Evolutionary conservation across 2,113 vertebrate species (phyloP), one percentile per base, ranked within the genome.

Genomic region (Verasper variegatus): DNA sequence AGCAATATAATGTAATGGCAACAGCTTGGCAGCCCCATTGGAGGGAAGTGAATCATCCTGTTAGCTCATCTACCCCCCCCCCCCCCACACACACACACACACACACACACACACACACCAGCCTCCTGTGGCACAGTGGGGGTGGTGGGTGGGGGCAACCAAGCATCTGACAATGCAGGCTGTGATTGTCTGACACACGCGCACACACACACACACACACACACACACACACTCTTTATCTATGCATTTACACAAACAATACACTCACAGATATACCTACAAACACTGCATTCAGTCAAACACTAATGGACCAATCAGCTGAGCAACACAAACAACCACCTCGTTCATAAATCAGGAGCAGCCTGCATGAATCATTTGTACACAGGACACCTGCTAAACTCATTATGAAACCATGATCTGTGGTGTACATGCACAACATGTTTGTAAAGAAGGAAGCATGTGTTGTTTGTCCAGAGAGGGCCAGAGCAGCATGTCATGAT

Each of bases 21-120:
- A 84, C 89, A 92, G 84, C 81, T 92, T 92, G 84, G 26, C 71
- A 64, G 79, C 76, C 55, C 79, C 49, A 74, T 37, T 86, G 61
- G 80, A 66, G 68, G 67, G 45, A 70, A 75, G 67, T 90, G 88
- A 93, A 88, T 94, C 91, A 90, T 91, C 82, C 72, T 67, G 55
- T 90, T 83, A 54, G 76, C 67, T 80, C 78, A 76, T 82, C 70
- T 71, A 42, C n/a, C 61, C 58, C 21, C 71, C 74, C 40, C n/a
- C n/a, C n/a, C n/a, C n/a, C n/a, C n/a, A 14, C 47, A 17, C 47
- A 51, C 17, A 15, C 17, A 20, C 14, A n/a, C n/a, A n/a, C n/a
- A n/a, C n/a, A n/a, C n/a, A n/a, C 54, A 45, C 69, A 14, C 47
- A 17, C 47, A 51, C 17, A 15, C 17, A 20, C 14, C 49, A 45